Conservation (phyloP, 2,113 vertebrate species). For the Proterorhinus semilunaris region DNA sequence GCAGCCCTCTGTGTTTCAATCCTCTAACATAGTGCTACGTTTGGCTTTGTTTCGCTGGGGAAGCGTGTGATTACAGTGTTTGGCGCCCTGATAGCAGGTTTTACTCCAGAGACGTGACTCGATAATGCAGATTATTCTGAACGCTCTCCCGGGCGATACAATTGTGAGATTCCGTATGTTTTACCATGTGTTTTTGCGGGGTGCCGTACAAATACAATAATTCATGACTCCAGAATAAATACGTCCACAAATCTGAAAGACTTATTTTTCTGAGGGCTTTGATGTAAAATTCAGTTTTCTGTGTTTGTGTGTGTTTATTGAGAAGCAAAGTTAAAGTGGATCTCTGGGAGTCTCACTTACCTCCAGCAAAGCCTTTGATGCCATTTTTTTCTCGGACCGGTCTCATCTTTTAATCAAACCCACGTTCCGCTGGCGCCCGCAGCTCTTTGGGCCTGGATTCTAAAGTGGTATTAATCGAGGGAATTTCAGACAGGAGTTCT, state of each 20-base stretch:
- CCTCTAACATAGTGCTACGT: not conserved
- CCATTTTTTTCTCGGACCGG: not conserved
- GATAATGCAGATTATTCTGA: not conserved
- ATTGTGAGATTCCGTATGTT: too few species aligned
- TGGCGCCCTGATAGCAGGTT: not conserved
- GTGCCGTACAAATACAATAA: not conserved
- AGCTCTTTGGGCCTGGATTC: slow-evolving; percentile 12
- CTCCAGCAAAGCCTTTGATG: not conserved
- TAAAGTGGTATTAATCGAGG: slow-evolving; percentile 26
- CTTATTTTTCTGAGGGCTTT: not conserved
- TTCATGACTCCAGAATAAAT: not conserved
- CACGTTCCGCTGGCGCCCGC: not conserved
- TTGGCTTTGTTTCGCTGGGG: not conserved
- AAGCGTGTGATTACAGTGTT: not conserved
- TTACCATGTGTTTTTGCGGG: too few species aligned
- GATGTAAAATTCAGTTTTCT: not conserved
- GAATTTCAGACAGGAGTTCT: slow-evolving; percentile 7
- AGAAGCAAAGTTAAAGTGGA: not conserved
- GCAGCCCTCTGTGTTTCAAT: not conserved
- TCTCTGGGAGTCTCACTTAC: not conserved
- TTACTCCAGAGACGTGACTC: not conserved
- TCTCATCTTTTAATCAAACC: not conserved
- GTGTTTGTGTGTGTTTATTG: not conserved
- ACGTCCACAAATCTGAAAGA: too few species aligned
- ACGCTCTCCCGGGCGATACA: too few species aligned